Conservation (phyloP, 2,888 invertebrate species). For the Drosophila robusta region DNA sequence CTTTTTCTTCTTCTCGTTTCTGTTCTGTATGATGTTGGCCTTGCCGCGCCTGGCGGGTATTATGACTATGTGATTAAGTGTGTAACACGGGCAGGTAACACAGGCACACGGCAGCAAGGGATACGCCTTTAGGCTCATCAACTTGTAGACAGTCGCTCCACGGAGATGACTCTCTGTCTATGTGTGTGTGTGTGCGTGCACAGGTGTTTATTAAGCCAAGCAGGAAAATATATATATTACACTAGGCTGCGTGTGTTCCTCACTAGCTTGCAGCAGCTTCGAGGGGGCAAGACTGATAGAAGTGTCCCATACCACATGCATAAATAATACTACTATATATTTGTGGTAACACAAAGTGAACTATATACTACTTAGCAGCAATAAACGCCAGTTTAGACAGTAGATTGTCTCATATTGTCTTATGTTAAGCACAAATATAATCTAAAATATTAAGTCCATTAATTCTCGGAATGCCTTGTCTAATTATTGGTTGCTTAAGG, state of each 20-base stretch:
- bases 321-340: no score
- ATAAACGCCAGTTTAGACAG: no score
- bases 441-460: no score
- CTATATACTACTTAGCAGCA: no score
- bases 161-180: background rate
- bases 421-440: no score
- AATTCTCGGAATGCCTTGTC: no score
- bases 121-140: constrained; percentile 44
- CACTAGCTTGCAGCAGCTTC: background rate
- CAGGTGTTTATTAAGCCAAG: constrained; percentile 42
- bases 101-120: constrained; percentile 31
- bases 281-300: no score
- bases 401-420: no score
- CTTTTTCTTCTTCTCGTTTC: constrained; percentile 10
- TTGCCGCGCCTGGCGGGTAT: constrained; percentile 49
- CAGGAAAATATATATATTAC: background rate
- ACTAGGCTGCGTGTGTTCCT: constrained; percentile 8
- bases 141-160: constrained; percentile 16
- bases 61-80: constrained; percentile 63
- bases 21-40: constrained; percentile 34
- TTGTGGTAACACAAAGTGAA: no score
- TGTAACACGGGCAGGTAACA: constrained; percentile 46
- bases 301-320: no score
- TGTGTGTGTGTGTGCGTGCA: constrained; percentile 7
- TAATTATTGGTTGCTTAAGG: no score